A percentile compares a stretch with the other conserved stretches of the same genome.
Conservation (phyloP, 2,113 vertebrate species). For the Poeciliopsis turrubarensis region DNA sequence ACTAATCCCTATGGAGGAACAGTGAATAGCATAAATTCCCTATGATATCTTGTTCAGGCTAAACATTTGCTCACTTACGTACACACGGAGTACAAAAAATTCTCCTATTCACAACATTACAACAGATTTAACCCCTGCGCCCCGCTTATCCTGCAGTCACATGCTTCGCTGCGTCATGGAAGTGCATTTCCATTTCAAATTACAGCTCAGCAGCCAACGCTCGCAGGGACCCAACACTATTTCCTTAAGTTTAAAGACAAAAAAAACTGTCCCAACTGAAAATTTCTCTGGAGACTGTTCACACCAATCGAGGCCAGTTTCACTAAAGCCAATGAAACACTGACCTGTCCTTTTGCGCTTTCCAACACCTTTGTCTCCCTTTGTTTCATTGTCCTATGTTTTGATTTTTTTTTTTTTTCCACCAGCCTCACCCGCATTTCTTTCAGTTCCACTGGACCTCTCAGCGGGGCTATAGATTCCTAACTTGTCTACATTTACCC, state of each 20-base stretch:
- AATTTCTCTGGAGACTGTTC: constrained; percentile 41
- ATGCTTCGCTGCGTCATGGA: constrained; percentile 59
- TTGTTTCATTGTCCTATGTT: constrained; percentile 42
- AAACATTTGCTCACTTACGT: constrained; percentile 79
- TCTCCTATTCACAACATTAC: constrained; percentile 76
- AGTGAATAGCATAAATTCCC: constrained; percentile 75
- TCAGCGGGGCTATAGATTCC: constrained; percentile 90
- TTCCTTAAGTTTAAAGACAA: neutral
- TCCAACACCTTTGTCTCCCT: constrained; percentile 58
- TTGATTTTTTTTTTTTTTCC: constrained; percentile 1
- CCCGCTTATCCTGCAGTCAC: constrained; percentile 65
- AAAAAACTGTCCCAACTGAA: neutral
- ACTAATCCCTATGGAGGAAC: constrained; percentile 73
- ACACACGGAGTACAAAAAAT: constrained; percentile 74
- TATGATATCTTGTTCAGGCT: constrained; percentile 74
- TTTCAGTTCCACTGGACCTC: constrained; percentile 76
- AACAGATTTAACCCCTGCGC: constrained; percentile 74
- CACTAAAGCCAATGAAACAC: constrained; percentile 61
- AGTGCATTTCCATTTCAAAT: constrained; percentile 74
- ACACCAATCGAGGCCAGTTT: constrained; percentile 50
- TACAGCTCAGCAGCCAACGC: constrained; percentile 33
- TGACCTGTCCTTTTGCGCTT: constrained; percentile 41
- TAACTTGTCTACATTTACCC: constrained; percentile 98
- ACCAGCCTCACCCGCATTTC: constrained; percentile 29
- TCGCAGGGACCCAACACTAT: neutral